A percentile compares a stretch with the other conserved stretches of the same genome.
These are phyloP conservation scores for Mormoops blainvillei DNA, from an alignment of 2,113 vertebrate genomes.

Conservation along the genomic window DNA sequence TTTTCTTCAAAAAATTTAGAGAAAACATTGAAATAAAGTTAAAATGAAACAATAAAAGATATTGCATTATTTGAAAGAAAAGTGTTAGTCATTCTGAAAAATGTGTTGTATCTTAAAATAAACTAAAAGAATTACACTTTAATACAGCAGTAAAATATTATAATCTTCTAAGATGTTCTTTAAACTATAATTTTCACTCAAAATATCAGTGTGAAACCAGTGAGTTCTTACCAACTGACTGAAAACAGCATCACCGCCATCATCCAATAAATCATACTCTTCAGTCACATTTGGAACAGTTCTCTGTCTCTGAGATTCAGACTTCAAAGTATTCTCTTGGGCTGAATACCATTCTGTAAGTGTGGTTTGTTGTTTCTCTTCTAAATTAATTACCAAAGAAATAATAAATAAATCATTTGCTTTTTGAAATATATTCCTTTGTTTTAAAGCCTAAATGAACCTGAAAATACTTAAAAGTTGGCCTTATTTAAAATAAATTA, in stretches of 20 bases:
- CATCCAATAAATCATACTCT: constrained; percentile 79
- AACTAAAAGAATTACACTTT: background rate
- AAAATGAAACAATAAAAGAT: constrained; percentile 12
- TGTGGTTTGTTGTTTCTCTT: constrained; percentile 85
- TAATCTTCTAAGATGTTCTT: background rate
- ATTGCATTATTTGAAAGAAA: background rate
- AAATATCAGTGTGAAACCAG: background rate
- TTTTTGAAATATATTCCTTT: constrained; percentile 11
- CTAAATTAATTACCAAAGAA: constrained; percentile 74
- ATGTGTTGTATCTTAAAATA: background rate
- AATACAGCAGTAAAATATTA: background rate
- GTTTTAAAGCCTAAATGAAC: background rate
- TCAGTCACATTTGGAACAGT: constrained; percentile 70
- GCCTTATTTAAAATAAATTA: background rate
- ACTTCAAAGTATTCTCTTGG: constrained; percentile 72
- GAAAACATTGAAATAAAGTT: constrained; percentile 11
- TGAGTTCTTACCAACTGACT: constrained; percentile 83
- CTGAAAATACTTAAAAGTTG: background rate
- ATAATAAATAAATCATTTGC: background rate
- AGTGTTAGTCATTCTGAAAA: background rate
- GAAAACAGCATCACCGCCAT: constrained; percentile 78
- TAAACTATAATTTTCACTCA: constrained; percentile 15
- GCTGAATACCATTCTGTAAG: constrained; percentile 89
- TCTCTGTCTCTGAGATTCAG: constrained; percentile 75
- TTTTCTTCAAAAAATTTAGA: constrained; percentile 2